Evolutionary conservation across 2,113 vertebrate genomes (phyloP), one percentile per base, ranked within the genome.

Genomic region (Alligator sinensis): DNA sequence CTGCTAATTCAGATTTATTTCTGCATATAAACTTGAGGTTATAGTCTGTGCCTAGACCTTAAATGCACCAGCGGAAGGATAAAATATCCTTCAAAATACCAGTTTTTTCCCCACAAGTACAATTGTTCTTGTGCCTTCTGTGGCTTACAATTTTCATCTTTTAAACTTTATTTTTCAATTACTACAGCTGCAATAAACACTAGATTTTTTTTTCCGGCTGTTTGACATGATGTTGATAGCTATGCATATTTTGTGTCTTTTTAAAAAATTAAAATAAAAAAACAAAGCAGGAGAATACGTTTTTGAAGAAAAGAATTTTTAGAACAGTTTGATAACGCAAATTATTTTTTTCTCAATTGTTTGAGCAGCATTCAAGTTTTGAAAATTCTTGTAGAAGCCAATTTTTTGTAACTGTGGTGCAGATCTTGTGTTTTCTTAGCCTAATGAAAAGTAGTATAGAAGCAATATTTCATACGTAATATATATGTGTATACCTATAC

Each of bases 241-340:
- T 99, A 98, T 98, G 98, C 98, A 98, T 98, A 98, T 97, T 98
- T 98, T 98, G 97, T 98, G 98, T 97, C 97, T 98, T 99, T 99
- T 98, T 98, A 98, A 98, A 95, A 97, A 96, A 96, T 75, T 22
- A 88, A 96, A 96, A 94, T 77, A 84, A 89, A 88, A 94, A 94
- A 98, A 97, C 96, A 98, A 98, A 98, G 98, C 97, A 96, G 98
- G 97, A 98, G 97, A 98, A 97, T 98, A 98, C 87, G 96, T 98
- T 98, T 98, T 98, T 98, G 97, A 98, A 98, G 98, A 98, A 98
- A 97, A 98, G 97, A 98, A 98, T 98, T 98, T 98, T 98, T 98
- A 98, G 98, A 98, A 98, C 97, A 97, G 98, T 99, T 99, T 99
- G 98, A 98, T 98, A 98, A 97, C 70, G 97, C 97, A 98, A 98